Evolutionary conservation across 2,888 invertebrate species (phyloP).

Genomic region (Epirrita christyi): DNA sequence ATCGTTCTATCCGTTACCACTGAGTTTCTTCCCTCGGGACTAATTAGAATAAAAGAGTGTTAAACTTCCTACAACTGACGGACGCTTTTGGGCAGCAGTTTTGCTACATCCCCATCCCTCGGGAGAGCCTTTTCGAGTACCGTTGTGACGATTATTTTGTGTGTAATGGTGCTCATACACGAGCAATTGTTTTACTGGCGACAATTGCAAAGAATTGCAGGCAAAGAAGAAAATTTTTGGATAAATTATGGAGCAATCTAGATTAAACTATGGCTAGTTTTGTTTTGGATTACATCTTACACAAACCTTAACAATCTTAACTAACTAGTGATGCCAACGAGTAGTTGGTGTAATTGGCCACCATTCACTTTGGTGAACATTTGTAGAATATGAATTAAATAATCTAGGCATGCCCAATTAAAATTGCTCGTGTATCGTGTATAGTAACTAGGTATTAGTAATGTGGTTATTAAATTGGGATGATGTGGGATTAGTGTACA

Average conservation of each 20-base stretch:
- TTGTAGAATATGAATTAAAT: not conserved
- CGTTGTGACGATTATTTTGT: slow-evolving; percentile 50
- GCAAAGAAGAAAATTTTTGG: not conserved
- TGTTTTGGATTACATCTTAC: no score
- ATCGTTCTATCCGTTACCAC: slow-evolving; percentile 57
- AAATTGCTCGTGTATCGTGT: not conserved
- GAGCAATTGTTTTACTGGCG: not conserved
- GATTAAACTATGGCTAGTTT: no score
- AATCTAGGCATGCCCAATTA: not conserved
- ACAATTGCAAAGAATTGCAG: not conserved
- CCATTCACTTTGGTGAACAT: no score
- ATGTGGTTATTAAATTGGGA: not conserved
- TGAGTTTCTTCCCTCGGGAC: slow-evolving; percentile 62
- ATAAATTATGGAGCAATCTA: no score
- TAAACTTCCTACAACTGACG: slow-evolving; percentile 70
- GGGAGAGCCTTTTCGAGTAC: slow-evolving; percentile 44
- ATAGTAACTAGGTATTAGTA: not conserved
- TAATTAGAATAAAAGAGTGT: slow-evolving; percentile 81
- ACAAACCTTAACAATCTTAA: no score
- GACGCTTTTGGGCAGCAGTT: slow-evolving; percentile 58
- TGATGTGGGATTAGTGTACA: not conserved
- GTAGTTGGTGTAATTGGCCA: no score
- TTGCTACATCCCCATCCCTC: slow-evolving; percentile 43
- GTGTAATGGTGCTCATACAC: slow-evolving; percentile 26
- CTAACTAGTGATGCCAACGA: no score